A percentile compares a stretch with the other conserved stretches of the same genome.
phyloP scores from a whole-genome alignment of 1,140 invertebrate species.

The Drosophila biarmipes region DNA sequence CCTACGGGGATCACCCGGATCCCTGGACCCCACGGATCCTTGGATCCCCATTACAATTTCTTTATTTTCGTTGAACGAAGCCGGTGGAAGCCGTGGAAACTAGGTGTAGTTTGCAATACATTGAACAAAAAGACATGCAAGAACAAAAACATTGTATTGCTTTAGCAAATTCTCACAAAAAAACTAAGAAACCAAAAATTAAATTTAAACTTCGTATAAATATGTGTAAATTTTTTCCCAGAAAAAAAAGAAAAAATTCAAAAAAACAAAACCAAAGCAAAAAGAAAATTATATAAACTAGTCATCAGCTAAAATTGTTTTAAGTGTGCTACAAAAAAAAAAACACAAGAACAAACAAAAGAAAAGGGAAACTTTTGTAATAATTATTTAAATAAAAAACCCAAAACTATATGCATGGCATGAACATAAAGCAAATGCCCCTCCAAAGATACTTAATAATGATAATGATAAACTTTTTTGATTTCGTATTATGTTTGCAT shows the following conservation, averaged over 20 bases:
- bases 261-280: slow-evolving; percentile 23
- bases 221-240: slow-evolving; percentile 53
- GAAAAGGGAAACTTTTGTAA: slow-evolving; percentile 57
- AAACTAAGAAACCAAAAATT: slow-evolving; percentile 20
- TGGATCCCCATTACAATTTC: not conserved
- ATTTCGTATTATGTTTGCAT: slow-evolving; percentile 31
- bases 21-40: not conserved
- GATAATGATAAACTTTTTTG: slow-evolving; percentile 18
- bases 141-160: slow-evolving; percentile 62
- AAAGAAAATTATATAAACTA: slow-evolving; percentile 58
- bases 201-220: slow-evolving; percentile 46
- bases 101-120: slow-evolving; percentile 69
- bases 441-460: slow-evolving; percentile 45
- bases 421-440: slow-evolving; percentile 50
- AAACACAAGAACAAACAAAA: slow-evolving; percentile 15
- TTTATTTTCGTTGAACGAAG: slow-evolving; percentile 34
- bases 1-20: slow-evolving; percentile 7
- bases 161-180: slow-evolving; percentile 73
- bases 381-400: slow-evolving; percentile 55
- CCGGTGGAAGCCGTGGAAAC: slow-evolving; percentile 20
- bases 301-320: slow-evolving; percentile 63
- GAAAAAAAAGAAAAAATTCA: slow-evolving; percentile 16
- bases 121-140: slow-evolving; percentile 31
- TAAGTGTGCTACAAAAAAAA: slow-evolving; percentile 55
- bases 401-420: slow-evolving; percentile 66